Evolutionary conservation across 2,113 vertebrate species (phyloP).

Genomic region (Gymnobelideus leadbeateri): DNA sequence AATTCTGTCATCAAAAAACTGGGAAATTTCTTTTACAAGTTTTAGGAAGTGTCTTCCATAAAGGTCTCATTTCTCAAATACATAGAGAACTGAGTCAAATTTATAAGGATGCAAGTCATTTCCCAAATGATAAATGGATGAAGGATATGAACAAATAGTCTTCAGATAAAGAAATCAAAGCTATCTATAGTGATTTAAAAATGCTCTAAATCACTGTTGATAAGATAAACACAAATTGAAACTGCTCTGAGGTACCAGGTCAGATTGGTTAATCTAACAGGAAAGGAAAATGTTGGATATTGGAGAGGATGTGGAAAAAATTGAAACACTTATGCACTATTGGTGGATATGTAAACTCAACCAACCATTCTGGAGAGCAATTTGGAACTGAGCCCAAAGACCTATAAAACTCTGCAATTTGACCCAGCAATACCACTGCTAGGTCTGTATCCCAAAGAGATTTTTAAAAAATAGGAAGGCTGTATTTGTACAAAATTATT

Average conservation of each 20-base stretch:
- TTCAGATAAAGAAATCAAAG: background rate
- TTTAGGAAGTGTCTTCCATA: background rate
- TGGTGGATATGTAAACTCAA: background rate
- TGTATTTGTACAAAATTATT: background rate
- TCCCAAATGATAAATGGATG: background rate
- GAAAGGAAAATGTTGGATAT: background rate
- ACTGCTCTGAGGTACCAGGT: background rate
- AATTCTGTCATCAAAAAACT: background rate
- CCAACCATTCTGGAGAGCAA: background rate
- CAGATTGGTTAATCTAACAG: background rate
- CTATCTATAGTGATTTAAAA: background rate
- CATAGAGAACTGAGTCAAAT: background rate
- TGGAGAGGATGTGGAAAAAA: background rate
- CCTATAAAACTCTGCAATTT: background rate
- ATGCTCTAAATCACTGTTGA: background rate
- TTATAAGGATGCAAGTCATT: background rate
- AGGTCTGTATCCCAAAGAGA: background rate
- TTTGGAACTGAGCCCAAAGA: background rate
- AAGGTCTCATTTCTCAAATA: background rate
- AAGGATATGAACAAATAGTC: background rate
- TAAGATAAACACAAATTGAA: background rate
- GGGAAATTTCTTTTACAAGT: background rate
- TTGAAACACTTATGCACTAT: background rate
- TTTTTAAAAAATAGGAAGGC: no score
- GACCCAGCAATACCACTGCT: background rate